Evolutionary conservation across 2,888 invertebrate genomes (phyloP).

Genomic region (Drosophila niveifrons): DNA sequence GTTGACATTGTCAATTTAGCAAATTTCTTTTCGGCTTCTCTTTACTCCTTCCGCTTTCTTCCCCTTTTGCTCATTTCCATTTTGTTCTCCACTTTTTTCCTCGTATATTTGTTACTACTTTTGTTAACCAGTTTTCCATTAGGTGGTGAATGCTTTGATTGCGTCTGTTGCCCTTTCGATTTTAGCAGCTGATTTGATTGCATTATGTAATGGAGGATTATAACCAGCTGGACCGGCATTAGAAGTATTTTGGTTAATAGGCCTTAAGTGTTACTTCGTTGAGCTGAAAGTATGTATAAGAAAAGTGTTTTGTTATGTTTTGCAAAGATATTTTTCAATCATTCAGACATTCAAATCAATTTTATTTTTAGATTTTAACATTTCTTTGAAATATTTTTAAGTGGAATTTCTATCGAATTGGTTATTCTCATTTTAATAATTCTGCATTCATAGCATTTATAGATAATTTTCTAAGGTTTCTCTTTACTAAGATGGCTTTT

Average conservation of each 20-base stretch:
- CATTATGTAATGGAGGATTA: slow-evolving; percentile 30
- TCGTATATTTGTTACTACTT: slow-evolving; percentile 6
- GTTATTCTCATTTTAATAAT: too few relatives aligned
- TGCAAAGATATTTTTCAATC: neutral
- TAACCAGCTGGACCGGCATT: slow-evolving; percentile 12
- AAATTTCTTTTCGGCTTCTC: slow-evolving; percentile 44
- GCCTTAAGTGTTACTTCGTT: neutral
- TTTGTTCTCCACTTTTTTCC: neutral
- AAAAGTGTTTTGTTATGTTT: neutral
- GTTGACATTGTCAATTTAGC: slow-evolving; percentile 72
- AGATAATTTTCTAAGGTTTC: neutral
- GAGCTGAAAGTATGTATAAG: neutral
- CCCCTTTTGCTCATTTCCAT: neutral
- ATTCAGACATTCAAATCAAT: neutral
- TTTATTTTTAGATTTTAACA: neutral
- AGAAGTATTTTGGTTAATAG: neutral
- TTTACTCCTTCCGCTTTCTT: neutral
- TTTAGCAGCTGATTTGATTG: slow-evolving; percentile 50
- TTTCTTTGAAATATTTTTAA: too few relatives aligned
- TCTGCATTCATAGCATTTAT: neutral
- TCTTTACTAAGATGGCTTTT: too few relatives aligned
- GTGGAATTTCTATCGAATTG: too few relatives aligned
- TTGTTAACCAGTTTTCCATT: slow-evolving; percentile 62
- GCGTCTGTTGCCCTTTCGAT: slow-evolving; percentile 52
- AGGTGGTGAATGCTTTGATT: slow-evolving; percentile 62